These are phyloP conservation scores for Dryocosmus kuriphilus DNA, from an alignment of 2,888 invertebrate species.

Conservation along the genomic window DNA sequence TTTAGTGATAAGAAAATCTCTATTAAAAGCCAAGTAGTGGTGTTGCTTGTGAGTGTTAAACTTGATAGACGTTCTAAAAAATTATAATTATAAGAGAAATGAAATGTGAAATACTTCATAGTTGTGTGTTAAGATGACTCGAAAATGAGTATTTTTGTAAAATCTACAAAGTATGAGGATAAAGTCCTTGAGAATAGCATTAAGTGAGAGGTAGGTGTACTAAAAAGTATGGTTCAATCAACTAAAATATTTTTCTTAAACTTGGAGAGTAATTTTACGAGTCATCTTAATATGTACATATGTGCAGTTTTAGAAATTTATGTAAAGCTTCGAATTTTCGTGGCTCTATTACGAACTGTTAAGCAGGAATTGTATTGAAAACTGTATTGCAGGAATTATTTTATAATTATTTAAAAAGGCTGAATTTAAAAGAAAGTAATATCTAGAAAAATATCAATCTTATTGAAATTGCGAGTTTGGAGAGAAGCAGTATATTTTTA, in stretches of 20 bases:
- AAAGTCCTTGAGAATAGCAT: neutral
- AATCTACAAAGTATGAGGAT: neutral
- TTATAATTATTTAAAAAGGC: neutral
- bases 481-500: neutral
- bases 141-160: constrained; percentile 10
- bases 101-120: neutral
- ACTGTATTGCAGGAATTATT: neutral
- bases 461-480: neutral
- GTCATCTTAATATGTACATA: neutral
- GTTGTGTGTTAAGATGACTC: neutral
- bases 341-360: constrained; percentile 4
- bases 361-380: too few species aligned
- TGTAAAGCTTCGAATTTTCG: neutral
- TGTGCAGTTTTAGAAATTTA: neutral
- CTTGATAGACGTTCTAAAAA: neutral
- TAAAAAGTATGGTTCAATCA: neutral
- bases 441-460: neutral
- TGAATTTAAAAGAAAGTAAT: neutral
- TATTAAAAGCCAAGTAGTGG: neutral
- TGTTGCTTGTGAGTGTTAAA: neutral
- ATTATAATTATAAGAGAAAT: neutral
- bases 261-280: neutral
- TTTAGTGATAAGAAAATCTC: neutral
- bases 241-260: too few species aligned
- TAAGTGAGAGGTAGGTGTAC: neutral